A percentile compares a stretch with the other conserved stretches of the same genome.
Evolutionary conservation across 2,113 vertebrate genomes (phyloP).

Genomic region (Marcusenius ussheri): DNA sequence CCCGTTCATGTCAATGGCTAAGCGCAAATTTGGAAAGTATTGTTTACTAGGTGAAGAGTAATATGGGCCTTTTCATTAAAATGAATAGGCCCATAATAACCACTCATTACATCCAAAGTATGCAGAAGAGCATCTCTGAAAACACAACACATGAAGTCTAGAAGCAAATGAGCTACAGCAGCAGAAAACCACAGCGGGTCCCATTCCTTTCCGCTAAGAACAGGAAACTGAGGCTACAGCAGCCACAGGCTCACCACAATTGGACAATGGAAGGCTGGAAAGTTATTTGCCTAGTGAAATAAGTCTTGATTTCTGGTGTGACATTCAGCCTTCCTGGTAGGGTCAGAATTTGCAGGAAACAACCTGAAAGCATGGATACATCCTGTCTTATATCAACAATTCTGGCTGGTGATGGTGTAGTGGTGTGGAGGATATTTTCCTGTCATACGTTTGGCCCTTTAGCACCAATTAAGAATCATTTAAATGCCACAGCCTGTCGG

Average conservation of each 20-base stretch:
- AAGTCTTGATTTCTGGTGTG: neutral
- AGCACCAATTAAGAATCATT: neutral
- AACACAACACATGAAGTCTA: neutral
- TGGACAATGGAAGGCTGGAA: neutral
- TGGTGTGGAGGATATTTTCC: neutral
- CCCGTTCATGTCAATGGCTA: too few relatives aligned
- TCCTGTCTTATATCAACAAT: neutral
- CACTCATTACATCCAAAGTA: neutral
- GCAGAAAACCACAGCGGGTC: neutral
- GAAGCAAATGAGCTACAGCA: neutral
- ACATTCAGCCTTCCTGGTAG: neutral
- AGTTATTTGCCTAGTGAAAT: neutral
- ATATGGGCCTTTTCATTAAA: too few relatives aligned
- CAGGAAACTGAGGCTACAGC: neutral
- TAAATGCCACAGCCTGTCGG: neutral
- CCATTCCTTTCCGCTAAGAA: neutral
- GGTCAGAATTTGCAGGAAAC: neutral
- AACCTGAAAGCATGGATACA: neutral
- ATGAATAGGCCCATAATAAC: neutral
- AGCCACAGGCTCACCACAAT: neutral
- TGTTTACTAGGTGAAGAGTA: too few relatives aligned
- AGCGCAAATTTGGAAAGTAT: too few relatives aligned
- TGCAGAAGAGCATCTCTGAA: neutral
- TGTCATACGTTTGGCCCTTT: neutral
- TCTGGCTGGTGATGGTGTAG: neutral